Evolutionary conservation across 1,140 invertebrate species (phyloP).

Genomic region (Saccostrea echinata): DNA sequence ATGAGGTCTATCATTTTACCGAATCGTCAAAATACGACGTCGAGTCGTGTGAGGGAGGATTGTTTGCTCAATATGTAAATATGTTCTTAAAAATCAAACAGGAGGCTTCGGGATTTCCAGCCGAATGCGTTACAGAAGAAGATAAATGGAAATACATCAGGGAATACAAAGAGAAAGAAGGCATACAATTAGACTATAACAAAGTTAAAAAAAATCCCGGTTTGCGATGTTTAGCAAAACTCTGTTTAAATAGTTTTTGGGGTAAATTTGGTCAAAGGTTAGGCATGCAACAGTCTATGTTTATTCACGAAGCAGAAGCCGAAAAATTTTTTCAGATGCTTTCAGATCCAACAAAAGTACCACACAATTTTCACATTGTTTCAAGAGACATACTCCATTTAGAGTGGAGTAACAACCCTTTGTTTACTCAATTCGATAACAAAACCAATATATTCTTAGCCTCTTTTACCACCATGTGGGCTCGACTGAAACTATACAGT

Average conservation of each 20-base stretch:
- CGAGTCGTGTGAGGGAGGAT: background rate
- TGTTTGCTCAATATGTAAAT: conserved; percentile 62
- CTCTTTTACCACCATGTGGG: conserved; percentile 77
- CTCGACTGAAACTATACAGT: conserved; percentile 76
- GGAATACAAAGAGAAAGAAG: conserved; percentile 41
- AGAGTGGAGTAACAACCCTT: conserved; percentile 25
- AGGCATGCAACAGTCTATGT: conserved; percentile 47
- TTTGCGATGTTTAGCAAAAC: conserved; percentile 46
- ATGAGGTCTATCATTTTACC: conserved; percentile 52
- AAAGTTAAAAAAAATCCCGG: conserved; percentile 43
- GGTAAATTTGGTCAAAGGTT: conserved; percentile 30
- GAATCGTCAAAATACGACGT: conserved; percentile 54
- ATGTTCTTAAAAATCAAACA: conserved; percentile 64
- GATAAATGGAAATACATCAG: conserved; percentile 28
- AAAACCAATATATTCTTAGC: conserved; percentile 76
- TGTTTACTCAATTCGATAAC: conserved; percentile 15
- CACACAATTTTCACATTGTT: conserved; percentile 73
- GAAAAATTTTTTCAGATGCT: conserved; percentile 70
- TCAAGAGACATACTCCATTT: conserved; percentile 56
- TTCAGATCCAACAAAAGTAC: conserved; percentile 60
- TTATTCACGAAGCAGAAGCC: conserved; percentile 53
- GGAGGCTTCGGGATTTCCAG: conserved; percentile 60
- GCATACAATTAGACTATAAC: conserved; percentile 41
- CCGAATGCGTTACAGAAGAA: conserved; percentile 40
- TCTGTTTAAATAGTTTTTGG: conserved; percentile 36